These are phyloP conservation scores for Salmo trutta DNA, from an alignment of 2,797 vertebrate genomes.

Conservation along the genomic window DNA sequence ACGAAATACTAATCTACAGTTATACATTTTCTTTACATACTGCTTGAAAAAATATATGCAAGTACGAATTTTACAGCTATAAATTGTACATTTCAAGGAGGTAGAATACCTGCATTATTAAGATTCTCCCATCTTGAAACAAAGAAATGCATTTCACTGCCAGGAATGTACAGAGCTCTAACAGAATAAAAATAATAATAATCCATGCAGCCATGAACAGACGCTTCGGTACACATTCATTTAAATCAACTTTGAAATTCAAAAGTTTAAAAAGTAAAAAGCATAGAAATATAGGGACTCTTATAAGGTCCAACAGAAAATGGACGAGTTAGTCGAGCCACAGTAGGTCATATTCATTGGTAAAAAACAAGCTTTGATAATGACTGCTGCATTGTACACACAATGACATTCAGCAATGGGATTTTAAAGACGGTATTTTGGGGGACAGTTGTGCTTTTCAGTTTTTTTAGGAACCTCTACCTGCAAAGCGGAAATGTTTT, in stretches of 20 bases:
- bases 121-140: constrained; percentile 64
- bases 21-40: constrained; percentile 42
- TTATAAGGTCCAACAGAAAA: not conserved
- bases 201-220: constrained; percentile 52
- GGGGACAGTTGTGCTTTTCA: not conserved
- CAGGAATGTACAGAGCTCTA: constrained; percentile 49
- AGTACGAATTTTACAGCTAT: constrained; percentile 41
- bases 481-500: not conserved
- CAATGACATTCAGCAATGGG: not conserved
- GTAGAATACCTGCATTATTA: constrained; percentile 79
- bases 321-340: not conserved
- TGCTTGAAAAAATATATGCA: constrained; percentile 69
- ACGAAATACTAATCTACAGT: constrained; percentile 32
- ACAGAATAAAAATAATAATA: constrained; percentile 42
- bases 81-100: constrained; percentile 58
- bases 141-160: constrained; percentile 63
- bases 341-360: not conserved
- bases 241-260: constrained; percentile 2
- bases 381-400: not conserved
- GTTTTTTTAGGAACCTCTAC: not conserved
- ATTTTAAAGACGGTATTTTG: not conserved
- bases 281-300: no score
- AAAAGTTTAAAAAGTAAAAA: not conserved
- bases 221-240: not conserved
- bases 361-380: not conserved